phyloP scores from a whole-genome alignment of 2,113 vertebrate genomes.

The Heterocephalus glaber region DNA sequence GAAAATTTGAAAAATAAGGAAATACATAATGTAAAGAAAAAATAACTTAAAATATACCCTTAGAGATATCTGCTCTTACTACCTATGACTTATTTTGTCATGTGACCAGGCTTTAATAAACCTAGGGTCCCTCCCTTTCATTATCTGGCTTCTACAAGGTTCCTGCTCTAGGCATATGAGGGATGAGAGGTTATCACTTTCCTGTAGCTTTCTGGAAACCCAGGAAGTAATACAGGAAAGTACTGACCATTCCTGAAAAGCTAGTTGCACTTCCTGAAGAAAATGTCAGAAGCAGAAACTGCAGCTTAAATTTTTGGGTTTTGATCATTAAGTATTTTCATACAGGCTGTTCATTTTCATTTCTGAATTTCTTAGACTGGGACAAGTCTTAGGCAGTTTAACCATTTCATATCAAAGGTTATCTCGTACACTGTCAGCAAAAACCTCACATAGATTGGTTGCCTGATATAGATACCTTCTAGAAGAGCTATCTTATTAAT shows the following conservation, averaged over 20 bases:
- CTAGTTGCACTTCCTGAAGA: neutral
- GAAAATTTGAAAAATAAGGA: conserved; percentile 23
- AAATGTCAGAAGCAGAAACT: neutral
- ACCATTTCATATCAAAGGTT: neutral
- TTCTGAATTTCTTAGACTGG: neutral
- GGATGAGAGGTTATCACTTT: neutral
- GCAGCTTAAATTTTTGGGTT: neutral
- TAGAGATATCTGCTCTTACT: neutral
- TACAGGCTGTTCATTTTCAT: neutral
- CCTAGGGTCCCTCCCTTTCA: neutral
- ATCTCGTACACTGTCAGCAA: neutral
- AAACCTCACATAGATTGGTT: neutral
- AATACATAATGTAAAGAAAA: neutral
- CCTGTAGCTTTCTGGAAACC: neutral
- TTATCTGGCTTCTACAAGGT: neutral
- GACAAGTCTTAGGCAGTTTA: neutral
- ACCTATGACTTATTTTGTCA: neutral
- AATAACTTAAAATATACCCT: neutral
- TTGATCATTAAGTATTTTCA: neutral
- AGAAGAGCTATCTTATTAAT: neutral
- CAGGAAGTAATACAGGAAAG: neutral
- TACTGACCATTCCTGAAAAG: neutral
- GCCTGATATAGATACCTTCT: neutral
- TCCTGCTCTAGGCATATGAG: neutral
- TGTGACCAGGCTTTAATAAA: neutral